Evolutionary conservation across 1,140 invertebrate species (phyloP), one percentile per base, ranked within the genome.

Genomic region (Nylanderia fulva): DNA sequence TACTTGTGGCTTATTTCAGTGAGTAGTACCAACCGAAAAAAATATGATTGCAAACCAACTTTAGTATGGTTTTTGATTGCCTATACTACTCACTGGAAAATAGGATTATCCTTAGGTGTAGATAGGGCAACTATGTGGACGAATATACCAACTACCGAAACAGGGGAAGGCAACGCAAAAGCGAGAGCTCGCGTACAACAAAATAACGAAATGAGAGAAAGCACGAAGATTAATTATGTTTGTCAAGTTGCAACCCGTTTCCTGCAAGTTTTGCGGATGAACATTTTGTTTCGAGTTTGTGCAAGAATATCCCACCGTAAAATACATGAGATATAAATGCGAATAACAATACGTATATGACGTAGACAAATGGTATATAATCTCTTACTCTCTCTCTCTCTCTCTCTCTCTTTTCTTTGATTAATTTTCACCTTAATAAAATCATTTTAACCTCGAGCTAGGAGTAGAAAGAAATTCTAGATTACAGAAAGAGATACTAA

Each of bases 221-320:
- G 39, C 77, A 13, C 76, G 8, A 11, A 80, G 45, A 82, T 82
- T 39, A 82, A 82, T 82, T 82, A 42, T 69, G 36, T 72, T 72
- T 82, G 52, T 52, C 63, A 69, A 79, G 63, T 42, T 42, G 13
- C 64, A 39, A 42, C 18, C 11, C n/a, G 15, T 52, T 60, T 42
- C 39, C 7, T 24, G 21, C 21, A 15, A 33, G 39, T 42, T 42
- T n/a, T 18, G 48, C 64, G 0, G 63, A n/a, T 68, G 29, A 79
- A 36, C 33, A 56, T 39, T 42, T 79, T 69, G 21, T 36, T 21
- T 36, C 33, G 33, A 56, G 76, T 42, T 77, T 66, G 8, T 27
- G 39, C 60, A n/a, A 52, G 39, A 33, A 29, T 33, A 33, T 33
- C 29, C 39, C 29, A n/a, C 21, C 29, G 11, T 54, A 56, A 54